These are phyloP conservation scores for Corythaixoides concolor DNA, from an alignment of 2,113 vertebrate genomes.

Conservation along the genomic window DNA sequence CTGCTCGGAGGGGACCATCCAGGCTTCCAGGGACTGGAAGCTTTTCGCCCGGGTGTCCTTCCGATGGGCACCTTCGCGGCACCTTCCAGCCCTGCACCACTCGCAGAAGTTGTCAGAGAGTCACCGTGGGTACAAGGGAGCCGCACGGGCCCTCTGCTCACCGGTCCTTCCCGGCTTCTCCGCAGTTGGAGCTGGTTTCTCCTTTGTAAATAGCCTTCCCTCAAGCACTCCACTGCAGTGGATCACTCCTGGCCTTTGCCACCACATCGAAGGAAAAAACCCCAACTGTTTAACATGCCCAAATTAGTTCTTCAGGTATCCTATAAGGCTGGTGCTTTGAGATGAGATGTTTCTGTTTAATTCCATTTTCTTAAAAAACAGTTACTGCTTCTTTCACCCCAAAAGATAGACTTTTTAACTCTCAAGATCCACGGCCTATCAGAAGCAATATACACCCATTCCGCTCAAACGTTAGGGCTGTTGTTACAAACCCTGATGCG, in stretches of 20 bases:
- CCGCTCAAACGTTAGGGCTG: too few species aligned
- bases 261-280: fast-evolving
- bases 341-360: neutral
- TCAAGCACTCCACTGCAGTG: fast-evolving
- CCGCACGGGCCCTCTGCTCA: fast-evolving
- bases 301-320: neutral
- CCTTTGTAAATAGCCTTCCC: neutral
- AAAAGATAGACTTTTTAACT: neutral
- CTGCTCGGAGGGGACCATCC: too few species aligned
- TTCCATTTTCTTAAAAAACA: neutral
- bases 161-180: neutral
- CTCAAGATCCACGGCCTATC: fast-evolving
- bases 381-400: neutral
- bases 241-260: neutral
- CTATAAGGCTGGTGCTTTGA: neutral
- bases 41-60: fast-evolving
- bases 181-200: fast-evolving
- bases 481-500: neutral
- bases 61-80: neutral
- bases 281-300: too few species aligned
- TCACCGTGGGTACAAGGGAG: neutral
- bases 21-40: fast-evolving
- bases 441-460: fast-evolving
- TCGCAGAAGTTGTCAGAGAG: neutral
- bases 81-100: fast-evolving